Conservation (phyloP, 1,140 invertebrate species). For the Ladona fulva region DNA sequence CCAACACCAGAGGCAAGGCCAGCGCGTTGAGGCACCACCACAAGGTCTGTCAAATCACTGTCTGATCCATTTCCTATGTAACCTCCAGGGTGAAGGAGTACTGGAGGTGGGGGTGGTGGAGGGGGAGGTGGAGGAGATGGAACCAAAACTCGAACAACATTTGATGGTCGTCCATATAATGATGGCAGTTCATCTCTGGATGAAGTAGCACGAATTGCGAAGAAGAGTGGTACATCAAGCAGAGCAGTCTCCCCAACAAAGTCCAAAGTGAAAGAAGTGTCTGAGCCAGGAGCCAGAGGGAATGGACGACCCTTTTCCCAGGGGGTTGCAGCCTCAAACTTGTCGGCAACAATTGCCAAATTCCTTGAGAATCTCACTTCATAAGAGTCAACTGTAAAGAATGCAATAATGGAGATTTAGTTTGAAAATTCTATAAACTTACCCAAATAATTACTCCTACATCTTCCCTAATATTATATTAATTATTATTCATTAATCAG, state of each 20-base stretch:
- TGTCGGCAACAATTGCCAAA: constrained; percentile 38
- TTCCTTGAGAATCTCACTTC: constrained; percentile 38
- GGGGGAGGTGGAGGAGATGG: constrained; percentile 38
- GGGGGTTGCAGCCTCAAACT: constrained; percentile 33
- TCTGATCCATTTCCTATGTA: not conserved
- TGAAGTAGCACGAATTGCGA: constrained; percentile 42
- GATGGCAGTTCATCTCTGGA: constrained; percentile 22
- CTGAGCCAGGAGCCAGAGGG: constrained; percentile 35
- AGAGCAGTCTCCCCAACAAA: constrained; percentile 36
- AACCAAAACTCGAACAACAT: constrained; percentile 43
- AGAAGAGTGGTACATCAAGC: constrained; percentile 39
- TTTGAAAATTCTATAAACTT: too few relatives aligned
- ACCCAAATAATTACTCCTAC: too few relatives aligned
- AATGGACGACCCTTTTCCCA: constrained; percentile 35
- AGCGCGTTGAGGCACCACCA: not conserved
- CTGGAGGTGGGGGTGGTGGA: constrained; percentile 28
- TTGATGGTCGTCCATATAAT: constrained; percentile 42
- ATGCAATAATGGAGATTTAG: constrained; percentile 15
- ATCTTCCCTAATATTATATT: too few relatives aligned
- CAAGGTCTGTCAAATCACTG: not conserved
- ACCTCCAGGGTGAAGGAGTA: not conserved
- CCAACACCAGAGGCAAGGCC: not conserved
- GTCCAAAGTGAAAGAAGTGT: constrained; percentile 38
- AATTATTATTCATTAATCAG: too few relatives aligned
- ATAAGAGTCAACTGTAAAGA: constrained; percentile 38